These are phyloP conservation scores for Olivierus martensii DNA, from an alignment of 1,140 invertebrate species.

Conservation along the genomic window DNA sequence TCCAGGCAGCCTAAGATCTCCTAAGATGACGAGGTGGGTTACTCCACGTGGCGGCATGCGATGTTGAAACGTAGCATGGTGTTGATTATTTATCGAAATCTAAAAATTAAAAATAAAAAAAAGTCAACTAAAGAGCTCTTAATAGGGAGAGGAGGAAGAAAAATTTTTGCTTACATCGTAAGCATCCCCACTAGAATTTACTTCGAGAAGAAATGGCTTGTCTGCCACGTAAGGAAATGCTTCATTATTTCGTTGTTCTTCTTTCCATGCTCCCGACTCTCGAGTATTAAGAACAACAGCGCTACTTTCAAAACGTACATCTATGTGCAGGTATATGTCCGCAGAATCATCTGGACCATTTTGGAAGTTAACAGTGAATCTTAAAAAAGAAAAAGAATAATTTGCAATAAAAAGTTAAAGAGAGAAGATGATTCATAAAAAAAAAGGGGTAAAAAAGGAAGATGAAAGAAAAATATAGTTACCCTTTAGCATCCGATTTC, in stretches of 20 bases:
- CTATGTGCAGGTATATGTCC: conserved; percentile 12
- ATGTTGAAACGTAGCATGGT: conserved; percentile 10
- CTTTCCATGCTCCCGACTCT: conserved; percentile 8
- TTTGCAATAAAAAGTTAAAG: too few relatives aligned
- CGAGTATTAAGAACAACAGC: conserved; percentile 11
- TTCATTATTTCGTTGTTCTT: conserved; percentile 21
- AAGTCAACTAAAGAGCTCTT: background rate
- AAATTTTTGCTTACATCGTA: conserved; percentile 3
- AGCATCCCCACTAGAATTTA: background rate
- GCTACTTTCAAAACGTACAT: conserved; percentile 10
- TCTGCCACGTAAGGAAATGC: background rate
- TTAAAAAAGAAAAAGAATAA: background rate
- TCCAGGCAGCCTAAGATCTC: conserved; percentile 7
- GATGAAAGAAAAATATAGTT: too few relatives aligned
- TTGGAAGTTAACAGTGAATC: conserved; percentile 12
- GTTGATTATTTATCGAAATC: background rate
- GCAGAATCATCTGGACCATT: conserved; percentile 22
- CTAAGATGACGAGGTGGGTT: conserved; percentile 9
- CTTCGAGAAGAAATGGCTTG: conserved; percentile 5
- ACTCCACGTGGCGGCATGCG: conserved; percentile 3
- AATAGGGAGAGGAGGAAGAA: background rate
- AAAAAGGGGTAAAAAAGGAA: too few relatives aligned
- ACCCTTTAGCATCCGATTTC: too few relatives aligned
- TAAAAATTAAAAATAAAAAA: background rate
- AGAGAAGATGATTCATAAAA: too few relatives aligned